Conservation (phyloP, 1,140 invertebrate genomes). For the Rhopalosiphum maidis region DNA sequence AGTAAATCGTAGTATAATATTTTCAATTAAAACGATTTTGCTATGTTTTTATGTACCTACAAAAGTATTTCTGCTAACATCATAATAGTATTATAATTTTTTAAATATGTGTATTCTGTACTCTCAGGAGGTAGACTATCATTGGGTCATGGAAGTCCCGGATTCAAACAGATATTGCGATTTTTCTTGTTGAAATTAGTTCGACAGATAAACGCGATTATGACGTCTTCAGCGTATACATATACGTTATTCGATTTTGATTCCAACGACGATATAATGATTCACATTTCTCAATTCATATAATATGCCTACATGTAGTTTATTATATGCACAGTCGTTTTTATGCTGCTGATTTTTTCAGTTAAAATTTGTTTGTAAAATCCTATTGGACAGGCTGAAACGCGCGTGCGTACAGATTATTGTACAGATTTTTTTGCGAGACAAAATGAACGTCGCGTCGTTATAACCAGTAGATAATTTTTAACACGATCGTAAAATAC, state of each 20-base stretch:
- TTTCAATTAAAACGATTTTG: too few relatives aligned
- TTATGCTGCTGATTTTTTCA: background rate
- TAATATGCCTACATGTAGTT: background rate
- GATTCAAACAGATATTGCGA: too few relatives aligned
- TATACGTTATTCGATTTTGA: background rate
- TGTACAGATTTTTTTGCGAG: background rate
- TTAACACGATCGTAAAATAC: constrained; percentile 19
- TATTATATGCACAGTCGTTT: background rate
- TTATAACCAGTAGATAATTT: background rate
- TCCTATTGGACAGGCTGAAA: background rate
- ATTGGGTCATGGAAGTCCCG: too few relatives aligned
- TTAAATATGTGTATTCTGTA: too few relatives aligned
- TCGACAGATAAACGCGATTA: background rate
- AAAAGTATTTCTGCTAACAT: too few relatives aligned
- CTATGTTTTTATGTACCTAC: too few relatives aligned
- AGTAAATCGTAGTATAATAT: too few relatives aligned
- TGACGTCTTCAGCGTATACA: too few relatives aligned
- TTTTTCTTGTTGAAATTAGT: too few relatives aligned
- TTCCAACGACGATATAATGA: background rate
- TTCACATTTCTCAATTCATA: background rate
- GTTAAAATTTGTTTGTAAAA: background rate
- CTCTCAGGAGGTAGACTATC: too few relatives aligned
- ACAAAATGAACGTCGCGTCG: background rate
- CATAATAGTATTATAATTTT: too few relatives aligned
- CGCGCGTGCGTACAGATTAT: background rate